These are phyloP conservation scores for Drosophila testacea DNA, from an alignment of 2,888 invertebrate genomes.

Conservation along the genomic window DNA sequence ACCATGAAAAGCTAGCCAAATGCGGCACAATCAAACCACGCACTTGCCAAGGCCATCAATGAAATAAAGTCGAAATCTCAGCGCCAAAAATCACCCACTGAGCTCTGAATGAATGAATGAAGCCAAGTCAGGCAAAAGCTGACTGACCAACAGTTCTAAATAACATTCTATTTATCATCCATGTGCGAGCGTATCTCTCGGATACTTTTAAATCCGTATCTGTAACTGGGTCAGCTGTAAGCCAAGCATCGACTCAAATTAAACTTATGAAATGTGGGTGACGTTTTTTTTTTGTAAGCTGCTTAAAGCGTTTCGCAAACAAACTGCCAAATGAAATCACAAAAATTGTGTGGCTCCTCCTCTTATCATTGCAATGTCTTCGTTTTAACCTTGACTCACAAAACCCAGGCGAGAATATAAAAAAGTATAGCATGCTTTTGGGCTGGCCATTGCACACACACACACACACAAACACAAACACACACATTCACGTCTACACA, in stretches of 20 bases:
- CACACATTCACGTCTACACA: slow-evolving; percentile 18
- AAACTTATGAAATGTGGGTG: slow-evolving; percentile 42
- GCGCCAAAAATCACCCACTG: slow-evolving; percentile 37
- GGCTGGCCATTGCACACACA: slow-evolving; percentile 16
- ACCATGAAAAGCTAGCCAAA: slow-evolving; percentile 26
- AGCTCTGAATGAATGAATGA: slow-evolving; percentile 11
- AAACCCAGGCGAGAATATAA: slow-evolving; percentile 6
- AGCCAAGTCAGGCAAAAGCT: slow-evolving; percentile 4
- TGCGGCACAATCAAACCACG: slow-evolving; percentile 26
- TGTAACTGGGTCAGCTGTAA: slow-evolving; percentile 42
- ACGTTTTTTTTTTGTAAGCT: slow-evolving; percentile 26
- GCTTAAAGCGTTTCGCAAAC: slow-evolving; percentile 40
- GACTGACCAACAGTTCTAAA: slow-evolving; percentile 17
- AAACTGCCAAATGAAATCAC: slow-evolving; percentile 41
- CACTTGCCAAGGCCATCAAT: slow-evolving; percentile 28
- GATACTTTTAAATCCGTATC: slow-evolving; percentile 30
- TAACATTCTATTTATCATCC: slow-evolving; percentile 29
- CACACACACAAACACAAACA: slow-evolving; percentile 11
- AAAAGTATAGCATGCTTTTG: slow-evolving; percentile 15
- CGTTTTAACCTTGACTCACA: slow-evolving; percentile 33
- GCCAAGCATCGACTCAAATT: slow-evolving; percentile 14
- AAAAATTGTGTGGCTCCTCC: slow-evolving; percentile 17
- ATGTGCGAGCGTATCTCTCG: slow-evolving; percentile 27
- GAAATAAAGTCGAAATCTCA: slow-evolving; percentile 22
- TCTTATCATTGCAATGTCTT: slow-evolving; percentile 31